Evolutionary conservation across 1,140 invertebrate genomes (phyloP).

Genomic region (Bombus sibiricus): DNA sequence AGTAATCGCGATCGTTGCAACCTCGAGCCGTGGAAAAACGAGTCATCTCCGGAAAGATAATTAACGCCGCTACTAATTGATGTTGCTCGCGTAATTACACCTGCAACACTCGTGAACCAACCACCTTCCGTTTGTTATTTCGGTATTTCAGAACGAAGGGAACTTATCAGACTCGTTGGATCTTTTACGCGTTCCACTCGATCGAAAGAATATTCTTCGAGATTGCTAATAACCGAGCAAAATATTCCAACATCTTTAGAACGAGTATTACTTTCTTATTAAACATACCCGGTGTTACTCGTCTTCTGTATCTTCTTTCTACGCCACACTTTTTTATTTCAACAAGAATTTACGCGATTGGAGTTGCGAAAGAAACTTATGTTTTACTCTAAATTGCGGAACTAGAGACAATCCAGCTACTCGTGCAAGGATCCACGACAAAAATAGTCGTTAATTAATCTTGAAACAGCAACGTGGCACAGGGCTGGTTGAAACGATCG

Average conservation of each 20-base stretch:
- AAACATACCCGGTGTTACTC: no score
- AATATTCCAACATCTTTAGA: not conserved
- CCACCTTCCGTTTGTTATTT: not conserved
- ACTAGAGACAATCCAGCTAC: no score
- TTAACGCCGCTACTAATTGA: constrained; percentile 63
- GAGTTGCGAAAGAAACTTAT: no score
- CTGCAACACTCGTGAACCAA: constrained; percentile 24
- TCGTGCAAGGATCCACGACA: no score
- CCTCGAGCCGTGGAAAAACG: constrained; percentile 1
- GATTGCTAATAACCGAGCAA: not conserved
- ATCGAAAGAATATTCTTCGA: no score
- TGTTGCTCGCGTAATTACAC: constrained; percentile 57
- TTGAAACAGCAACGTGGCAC: not conserved
- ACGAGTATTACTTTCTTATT: not conserved
- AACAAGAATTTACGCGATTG: no score
- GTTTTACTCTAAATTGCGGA: no score
- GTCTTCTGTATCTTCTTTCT: no score
- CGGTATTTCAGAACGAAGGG: not conserved
- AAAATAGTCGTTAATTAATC: not conserved
- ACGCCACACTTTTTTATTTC: no score
- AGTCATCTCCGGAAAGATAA: constrained; percentile 35
- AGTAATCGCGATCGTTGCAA: constrained; percentile 37
- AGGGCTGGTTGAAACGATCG: not conserved
- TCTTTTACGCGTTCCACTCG: no score
- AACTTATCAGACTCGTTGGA: no score